phyloP scores from a whole-genome alignment of 1,140 invertebrate species.

The Camponotus pennsylvanicus region DNA sequence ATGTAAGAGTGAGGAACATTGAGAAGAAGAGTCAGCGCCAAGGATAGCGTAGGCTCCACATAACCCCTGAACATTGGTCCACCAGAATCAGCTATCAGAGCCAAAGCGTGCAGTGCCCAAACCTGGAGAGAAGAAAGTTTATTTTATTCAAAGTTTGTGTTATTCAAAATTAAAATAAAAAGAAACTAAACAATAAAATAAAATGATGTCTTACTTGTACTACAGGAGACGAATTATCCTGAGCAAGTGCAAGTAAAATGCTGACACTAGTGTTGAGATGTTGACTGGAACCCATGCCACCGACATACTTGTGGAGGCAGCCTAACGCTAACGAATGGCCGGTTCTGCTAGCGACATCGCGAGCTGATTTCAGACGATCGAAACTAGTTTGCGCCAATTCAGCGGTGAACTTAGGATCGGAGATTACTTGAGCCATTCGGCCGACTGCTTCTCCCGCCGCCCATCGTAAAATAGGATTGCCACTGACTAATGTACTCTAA shows the following conservation, averaged over 20 bases:
- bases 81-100: slow-evolving; percentile 98
- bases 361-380: slow-evolving; percentile 94
- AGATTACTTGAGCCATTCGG: slow-evolving; percentile 95
- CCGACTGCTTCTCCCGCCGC: slow-evolving; percentile 95
- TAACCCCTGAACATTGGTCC: slow-evolving; percentile 99
- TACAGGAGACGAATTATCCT: slow-evolving; percentile 95
- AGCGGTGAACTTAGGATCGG: slow-evolving; percentile 94
- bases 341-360: slow-evolving; percentile 95
- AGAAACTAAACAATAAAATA: slow-evolving; percentile 8
- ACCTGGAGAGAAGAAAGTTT: slow-evolving; percentile 87
- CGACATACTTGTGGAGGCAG: slow-evolving; percentile 95
- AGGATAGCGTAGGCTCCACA: slow-evolving; percentile 96
- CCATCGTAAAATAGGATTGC: slow-evolving; percentile 95
- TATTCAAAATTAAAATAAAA: not conserved
- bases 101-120: slow-evolving; percentile 98
- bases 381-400: slow-evolving; percentile 97
- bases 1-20: slow-evolving; percentile 95
- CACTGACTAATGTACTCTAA: slow-evolving; percentile 92
- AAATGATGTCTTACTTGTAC: slow-evolving; percentile 91
- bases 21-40: slow-evolving; percentile 95
- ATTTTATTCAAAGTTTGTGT: not conserved
- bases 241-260: slow-evolving; percentile 96
- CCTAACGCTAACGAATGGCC: slow-evolving; percentile 97
- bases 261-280: slow-evolving; percentile 97
- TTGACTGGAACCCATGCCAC: slow-evolving; percentile 96